Evolutionary conservation across 2,113 vertebrate species (phyloP).

Genomic region (Anolis sagrei): DNA sequence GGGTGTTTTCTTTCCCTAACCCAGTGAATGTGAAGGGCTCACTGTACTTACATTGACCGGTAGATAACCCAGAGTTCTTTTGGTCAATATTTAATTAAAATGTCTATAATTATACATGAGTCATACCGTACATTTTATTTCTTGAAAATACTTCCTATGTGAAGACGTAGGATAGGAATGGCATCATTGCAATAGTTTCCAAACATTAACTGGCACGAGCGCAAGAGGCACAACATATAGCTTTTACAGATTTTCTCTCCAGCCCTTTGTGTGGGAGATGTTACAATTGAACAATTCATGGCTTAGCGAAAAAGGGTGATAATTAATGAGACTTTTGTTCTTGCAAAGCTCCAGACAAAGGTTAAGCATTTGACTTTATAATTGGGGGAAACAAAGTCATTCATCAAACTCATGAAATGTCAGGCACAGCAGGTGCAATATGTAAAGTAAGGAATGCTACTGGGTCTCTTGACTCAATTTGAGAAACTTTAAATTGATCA

Average conservation of each 20-base stretch:
- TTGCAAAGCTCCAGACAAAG: neutral
- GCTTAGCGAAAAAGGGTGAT: slow-evolving; percentile 13
- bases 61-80: too few species aligned
- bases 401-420: slow-evolving; percentile 24
- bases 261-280: slow-evolving; percentile 57
- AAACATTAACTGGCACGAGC: slow-evolving; percentile 42
- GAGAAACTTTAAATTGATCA: neutral
- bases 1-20: too few species aligned
- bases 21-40: too few species aligned
- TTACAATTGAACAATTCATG: slow-evolving; percentile 43
- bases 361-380: slow-evolving; percentile 2
- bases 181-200: slow-evolving; percentile 55
- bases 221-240: slow-evolving; percentile 13
- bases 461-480: neutral
- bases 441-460: slow-evolving; percentile 1
- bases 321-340: slow-evolving; percentile 31
- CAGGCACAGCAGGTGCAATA: slow-evolving; percentile 8
- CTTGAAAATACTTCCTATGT: slow-evolving; percentile 32
- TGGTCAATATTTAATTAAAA: too few species aligned
- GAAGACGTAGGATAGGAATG: slow-evolving; percentile 37
- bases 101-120: too few species aligned
- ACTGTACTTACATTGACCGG: too few species aligned
- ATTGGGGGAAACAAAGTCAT: slow-evolving; percentile 27
- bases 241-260: slow-evolving; percentile 23
- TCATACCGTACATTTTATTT: slow-evolving; percentile 6